Base-by-base conservation (phyloP, 2,888 invertebrate species). In the Copidosoma aretas region DNA sequence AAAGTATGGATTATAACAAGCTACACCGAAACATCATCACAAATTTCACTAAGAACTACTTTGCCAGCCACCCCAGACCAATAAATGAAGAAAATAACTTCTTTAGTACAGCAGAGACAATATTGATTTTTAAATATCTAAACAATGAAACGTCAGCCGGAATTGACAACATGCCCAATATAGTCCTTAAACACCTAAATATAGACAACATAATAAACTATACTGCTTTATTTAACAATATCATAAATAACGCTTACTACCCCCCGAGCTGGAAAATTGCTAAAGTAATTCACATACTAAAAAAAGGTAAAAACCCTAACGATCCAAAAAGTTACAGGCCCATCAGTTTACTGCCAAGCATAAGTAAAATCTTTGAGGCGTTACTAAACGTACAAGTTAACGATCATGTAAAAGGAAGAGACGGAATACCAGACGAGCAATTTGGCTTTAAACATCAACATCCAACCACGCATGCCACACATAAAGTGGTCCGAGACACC, bases 201-300 rank as follows among this genome's bases (percentile, higher is more conserved):
- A 10, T 3, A n/a, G 14, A 22, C 10, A n/a, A 41, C 5, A 65
- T 60, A 1, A 25, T 59, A 1, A 15, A 19, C n/a, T 67, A 64
- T 17, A 58, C 59, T 0, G 46, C 72, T 10, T 10, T 74, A 1
- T 75, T 75, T 46, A 74, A n/a, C n/a, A n/a, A n/a, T n/a, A n/a
- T n/a, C n/a, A n/a, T n/a, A n/a, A n/a, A n/a, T n/a, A n/a, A n/a
- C 21, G 72, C 62, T 10, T 72, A 75, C 49, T 80, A 78, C 72
- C 79, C 81, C 0, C 22, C n/a, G 0, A 66, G 12, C 8, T 75
- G 75, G 74, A 75, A 73, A 68, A 68, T n/a, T 8, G 76, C 75
- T 0, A 77, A 76, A 68, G 61, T 76, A 0, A 67, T 76, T 0
- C 67, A 75, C 0, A 65, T 76, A 8, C 24, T 52, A 24, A 71